Evolutionary conservation across 2,797 vertebrate genomes (phyloP).

Genomic region (Channa striata): DNA sequence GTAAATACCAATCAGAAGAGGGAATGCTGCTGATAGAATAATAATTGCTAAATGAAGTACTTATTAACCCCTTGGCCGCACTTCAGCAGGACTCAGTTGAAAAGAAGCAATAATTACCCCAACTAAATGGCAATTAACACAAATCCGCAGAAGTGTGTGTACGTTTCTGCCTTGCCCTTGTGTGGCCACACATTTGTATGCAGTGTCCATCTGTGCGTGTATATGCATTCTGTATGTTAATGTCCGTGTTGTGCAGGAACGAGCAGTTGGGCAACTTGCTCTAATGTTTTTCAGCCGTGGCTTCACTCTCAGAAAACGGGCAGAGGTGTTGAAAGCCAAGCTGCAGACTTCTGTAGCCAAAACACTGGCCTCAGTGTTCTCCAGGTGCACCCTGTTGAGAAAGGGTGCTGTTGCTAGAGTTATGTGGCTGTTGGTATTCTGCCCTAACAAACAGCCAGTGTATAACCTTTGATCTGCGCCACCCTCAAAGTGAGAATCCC

Average conservation of each 20-base stretch:
- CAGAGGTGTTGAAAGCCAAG: constrained; percentile 72
- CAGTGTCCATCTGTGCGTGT: constrained; percentile 7
- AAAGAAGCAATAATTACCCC: constrained; percentile 61
- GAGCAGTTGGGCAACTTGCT: constrained; percentile 29
- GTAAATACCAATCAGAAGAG: constrained; percentile 70
- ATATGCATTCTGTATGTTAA: constrained; percentile 7
- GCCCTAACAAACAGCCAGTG: constrained; percentile 85
- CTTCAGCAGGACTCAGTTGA: constrained; percentile 55
- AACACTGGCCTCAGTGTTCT: constrained; percentile 85
- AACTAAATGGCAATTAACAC: constrained; percentile 70
- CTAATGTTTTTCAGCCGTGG: constrained; percentile 41
- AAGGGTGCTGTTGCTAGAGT: constrained; percentile 73
- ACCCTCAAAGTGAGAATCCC: constrained; percentile 70
- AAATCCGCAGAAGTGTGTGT: constrained; percentile 39
- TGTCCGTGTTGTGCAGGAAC: constrained; percentile 14
- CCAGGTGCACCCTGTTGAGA: constrained; percentile 85
- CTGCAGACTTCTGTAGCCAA: constrained; percentile 72
- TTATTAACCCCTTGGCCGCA: constrained; percentile 67
- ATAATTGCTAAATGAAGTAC: constrained; percentile 72
- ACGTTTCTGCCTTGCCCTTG: constrained; percentile 16
- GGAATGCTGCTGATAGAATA: constrained; percentile 71
- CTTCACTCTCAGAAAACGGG: constrained; percentile 25
- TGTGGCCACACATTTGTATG: background rate
- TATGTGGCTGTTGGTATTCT: constrained; percentile 81
- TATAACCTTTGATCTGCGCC: constrained; percentile 84